Conservation (phyloP, 2,888 invertebrate genomes). For the Drosophila incognita region DNA sequence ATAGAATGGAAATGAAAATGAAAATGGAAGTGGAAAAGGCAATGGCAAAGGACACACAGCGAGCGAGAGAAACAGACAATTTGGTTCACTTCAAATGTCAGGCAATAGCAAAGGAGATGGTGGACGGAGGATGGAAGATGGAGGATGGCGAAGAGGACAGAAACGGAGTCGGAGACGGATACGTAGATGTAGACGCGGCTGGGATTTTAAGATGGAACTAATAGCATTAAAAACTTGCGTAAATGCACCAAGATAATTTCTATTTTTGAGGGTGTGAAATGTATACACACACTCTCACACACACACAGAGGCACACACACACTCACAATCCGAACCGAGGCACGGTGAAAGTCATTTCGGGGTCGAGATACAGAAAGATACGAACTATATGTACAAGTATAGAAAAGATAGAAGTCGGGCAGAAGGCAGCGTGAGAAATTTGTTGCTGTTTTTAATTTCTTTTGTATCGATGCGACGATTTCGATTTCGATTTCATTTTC, state of each 20-base stretch:
- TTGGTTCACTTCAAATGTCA: constrained; percentile 78
- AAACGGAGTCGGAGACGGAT: constrained; percentile 13
- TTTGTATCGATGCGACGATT: constrained; percentile 72
- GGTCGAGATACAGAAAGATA: constrained; percentile 63
- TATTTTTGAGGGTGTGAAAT: constrained; percentile 82
- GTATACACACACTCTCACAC: constrained; percentile 52
- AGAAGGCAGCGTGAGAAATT: constrained; percentile 74
- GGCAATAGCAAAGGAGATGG: constrained; percentile 44
- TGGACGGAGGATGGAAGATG: background rate
- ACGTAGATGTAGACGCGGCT: constrained; percentile 36
- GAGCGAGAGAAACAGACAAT: constrained; percentile 66
- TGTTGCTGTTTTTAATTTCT: constrained; percentile 77
- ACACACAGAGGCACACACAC: constrained; percentile 15
- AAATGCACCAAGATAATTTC: constrained; percentile 81
- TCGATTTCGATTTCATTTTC: constrained; percentile 55
- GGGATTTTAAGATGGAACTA: constrained; percentile 79
- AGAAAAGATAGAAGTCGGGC: constrained; percentile 42
- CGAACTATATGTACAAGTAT: constrained; percentile 34
- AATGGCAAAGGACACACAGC: constrained; percentile 69
- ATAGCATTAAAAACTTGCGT: constrained; percentile 81
- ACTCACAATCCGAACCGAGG: constrained; percentile 23
- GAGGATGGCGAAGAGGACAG: constrained; percentile 25
- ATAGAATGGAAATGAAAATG: constrained; percentile 61
- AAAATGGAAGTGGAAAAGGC: constrained; percentile 15
- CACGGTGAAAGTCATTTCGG: constrained; percentile 76